Percentiles rank a stretch among this genome's conserved stretches.
Conservation (phyloP, 2,113 vertebrate species). For the Dolichallabes microphthalmus region DNA sequence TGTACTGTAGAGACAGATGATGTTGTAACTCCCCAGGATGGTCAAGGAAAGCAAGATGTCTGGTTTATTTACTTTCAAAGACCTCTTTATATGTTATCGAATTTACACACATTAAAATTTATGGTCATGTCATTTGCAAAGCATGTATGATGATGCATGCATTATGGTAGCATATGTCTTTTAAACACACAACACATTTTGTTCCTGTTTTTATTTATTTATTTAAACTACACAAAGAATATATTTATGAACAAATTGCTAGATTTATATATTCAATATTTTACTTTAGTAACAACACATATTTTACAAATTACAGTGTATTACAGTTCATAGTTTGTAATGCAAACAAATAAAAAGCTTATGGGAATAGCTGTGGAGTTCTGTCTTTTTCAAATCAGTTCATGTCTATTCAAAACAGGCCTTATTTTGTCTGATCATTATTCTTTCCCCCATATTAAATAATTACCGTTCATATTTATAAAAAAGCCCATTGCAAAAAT, state of each 20-base stretch:
- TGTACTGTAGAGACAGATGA: neutral
- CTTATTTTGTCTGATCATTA: neutral
- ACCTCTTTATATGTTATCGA: neutral
- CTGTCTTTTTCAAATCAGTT: neutral
- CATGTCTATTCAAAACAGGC: neutral
- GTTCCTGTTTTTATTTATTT: neutral
- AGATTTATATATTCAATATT: neutral
- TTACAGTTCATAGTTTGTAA: neutral
- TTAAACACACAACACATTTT: neutral
- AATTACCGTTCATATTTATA: too few relatives aligned
- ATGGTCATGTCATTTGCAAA: slow-evolving; percentile 6
- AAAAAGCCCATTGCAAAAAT: neutral
- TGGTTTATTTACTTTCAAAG: neutral
- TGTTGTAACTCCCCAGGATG: neutral
- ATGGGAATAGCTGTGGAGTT: neutral
- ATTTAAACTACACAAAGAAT: neutral
- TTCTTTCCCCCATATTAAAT: too few relatives aligned
- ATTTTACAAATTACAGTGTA: neutral
- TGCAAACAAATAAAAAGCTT: neutral
- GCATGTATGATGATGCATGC: neutral
- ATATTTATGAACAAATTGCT: neutral
- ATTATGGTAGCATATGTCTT: neutral
- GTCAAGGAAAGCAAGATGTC: neutral
- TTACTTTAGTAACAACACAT: neutral
- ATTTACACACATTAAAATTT: slow-evolving; percentile 22